Percentiles rank a stretch among this genome's conserved stretches.
Evolutionary conservation across 2,113 vertebrate species (phyloP).

Genomic region (Austrofundulus limnaeus): DNA sequence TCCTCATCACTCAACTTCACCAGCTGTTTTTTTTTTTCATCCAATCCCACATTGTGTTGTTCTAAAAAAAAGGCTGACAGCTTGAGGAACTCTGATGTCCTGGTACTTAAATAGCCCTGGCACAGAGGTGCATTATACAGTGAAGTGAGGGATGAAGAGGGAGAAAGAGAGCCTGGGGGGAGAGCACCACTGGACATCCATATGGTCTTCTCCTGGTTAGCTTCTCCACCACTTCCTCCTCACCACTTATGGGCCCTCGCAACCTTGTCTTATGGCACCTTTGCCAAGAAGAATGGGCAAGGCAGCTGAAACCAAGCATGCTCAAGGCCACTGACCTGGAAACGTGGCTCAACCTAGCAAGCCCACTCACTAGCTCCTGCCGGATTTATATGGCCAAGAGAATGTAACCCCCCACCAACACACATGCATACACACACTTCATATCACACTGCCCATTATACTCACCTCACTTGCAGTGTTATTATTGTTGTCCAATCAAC

Average conservation of each 20-base stretch:
- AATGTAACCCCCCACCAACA: conserved; percentile 24
- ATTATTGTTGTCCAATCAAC: conserved; percentile 47
- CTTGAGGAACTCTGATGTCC: conserved; percentile 70
- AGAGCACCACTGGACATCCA: conserved; percentile 65
- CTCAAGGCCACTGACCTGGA: conserved; percentile 82
- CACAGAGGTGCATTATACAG: conserved; percentile 61
- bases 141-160: conserved; percentile 53
- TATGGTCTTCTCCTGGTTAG: conserved; percentile 71
- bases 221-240: conserved; percentile 55
- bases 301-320: conserved; percentile 78
- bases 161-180: conserved; percentile 52
- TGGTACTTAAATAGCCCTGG: conserved; percentile 56
- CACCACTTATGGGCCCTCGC: conserved; percentile 61
- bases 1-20: conserved; percentile 45
- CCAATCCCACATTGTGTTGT: conserved; percentile 43
- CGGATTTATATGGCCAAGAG: conserved; percentile 65
- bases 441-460: conserved; percentile 32
- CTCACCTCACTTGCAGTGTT: conserved; percentile 48
- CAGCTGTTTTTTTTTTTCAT: conserved; percentile 52
- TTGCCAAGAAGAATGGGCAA: conserved; percentile 73
- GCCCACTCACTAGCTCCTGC: conserved; percentile 68
- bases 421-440: conserved; percentile 15
- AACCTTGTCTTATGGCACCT: conserved; percentile 72
- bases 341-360: conserved; percentile 71
- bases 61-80: conserved; percentile 56